phyloP scores from a whole-genome alignment of 2,797 vertebrate genomes.

The Heliangelus exortis region DNA sequence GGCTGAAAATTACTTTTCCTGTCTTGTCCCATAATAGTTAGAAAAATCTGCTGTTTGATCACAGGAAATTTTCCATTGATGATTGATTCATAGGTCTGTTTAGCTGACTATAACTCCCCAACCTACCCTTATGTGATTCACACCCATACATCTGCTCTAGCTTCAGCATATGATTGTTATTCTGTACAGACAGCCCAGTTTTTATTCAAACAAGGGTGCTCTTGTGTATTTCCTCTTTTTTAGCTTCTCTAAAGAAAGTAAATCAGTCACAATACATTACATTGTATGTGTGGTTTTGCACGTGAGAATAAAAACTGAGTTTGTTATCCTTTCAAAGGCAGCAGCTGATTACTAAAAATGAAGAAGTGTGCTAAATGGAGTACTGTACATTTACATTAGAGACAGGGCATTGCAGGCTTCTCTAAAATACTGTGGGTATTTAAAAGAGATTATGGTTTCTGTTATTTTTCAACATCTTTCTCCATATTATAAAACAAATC shows the following conservation, averaged over 20 bases:
- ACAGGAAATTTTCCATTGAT: slow-evolving; percentile 7
- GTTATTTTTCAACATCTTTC: neutral
- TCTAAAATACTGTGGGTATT: neutral
- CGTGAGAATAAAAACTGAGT: slow-evolving; percentile 31
- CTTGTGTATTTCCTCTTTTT: slow-evolving; percentile 40
- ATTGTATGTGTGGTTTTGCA: neutral
- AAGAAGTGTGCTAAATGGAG: slow-evolving; percentile 7
- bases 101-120: slow-evolving; percentile 50
- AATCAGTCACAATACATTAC: neutral
- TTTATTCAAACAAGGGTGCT: slow-evolving; percentile 58
- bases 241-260: slow-evolving; percentile 36
- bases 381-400: slow-evolving; percentile 18
- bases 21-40: neutral
- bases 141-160: slow-evolving; percentile 61
- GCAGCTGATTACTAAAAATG: slow-evolving; percentile 41
- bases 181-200: slow-evolving; percentile 58
- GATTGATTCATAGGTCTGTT: slow-evolving; percentile 58
- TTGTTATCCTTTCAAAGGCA: slow-evolving; percentile 36
- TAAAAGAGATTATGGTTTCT: neutral
- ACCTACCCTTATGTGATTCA: slow-evolving; percentile 55
- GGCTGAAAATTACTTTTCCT: slow-evolving; percentile 5
- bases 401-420: neutral
- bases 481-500: slow-evolving; percentile 1
- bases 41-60: neutral
- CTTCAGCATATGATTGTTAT: slow-evolving; percentile 55